phyloP scores from a whole-genome alignment of 2,888 invertebrate species.

The Octonoba sinensis region DNA sequence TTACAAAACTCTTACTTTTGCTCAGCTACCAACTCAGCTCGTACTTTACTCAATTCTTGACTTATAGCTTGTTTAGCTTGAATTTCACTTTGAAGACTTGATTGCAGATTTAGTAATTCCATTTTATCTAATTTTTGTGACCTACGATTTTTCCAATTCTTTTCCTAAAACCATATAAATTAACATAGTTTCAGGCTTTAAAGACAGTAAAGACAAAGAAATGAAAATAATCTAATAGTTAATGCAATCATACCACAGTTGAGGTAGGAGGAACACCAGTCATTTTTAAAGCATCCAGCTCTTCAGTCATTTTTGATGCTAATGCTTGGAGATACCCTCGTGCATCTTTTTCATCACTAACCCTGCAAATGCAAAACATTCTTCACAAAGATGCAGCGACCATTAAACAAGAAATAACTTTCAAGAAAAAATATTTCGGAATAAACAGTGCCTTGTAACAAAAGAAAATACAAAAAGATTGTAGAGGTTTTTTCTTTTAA shows the following conservation, averaged over 20 bases:
- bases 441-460: background rate
- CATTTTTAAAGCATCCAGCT: conserved; percentile 89
- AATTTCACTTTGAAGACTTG: conserved; percentile 93
- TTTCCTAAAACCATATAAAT: conserved; percentile 35
- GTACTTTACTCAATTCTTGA: conserved; percentile 90
- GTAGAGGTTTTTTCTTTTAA: background rate
- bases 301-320: conserved; percentile 98
- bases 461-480: background rate
- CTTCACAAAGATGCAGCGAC: background rate
- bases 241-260: conserved; percentile 46
- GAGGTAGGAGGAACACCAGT: conserved; percentile 62
- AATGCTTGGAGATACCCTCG: conserved; percentile 95
- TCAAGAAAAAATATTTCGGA: too few relatives aligned
- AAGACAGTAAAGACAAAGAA: background rate
- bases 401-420: background rate
- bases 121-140: conserved; percentile 97
- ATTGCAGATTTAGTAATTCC: conserved; percentile 94
- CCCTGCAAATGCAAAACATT: conserved; percentile 71
- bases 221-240: background rate
- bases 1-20: conserved; percentile 80
- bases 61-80: conserved; percentile 95
- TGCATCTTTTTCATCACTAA: conserved; percentile 98
- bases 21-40: conserved; percentile 87
- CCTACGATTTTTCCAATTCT: conserved; percentile 91
- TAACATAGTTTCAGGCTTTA: background rate